Base-by-base conservation (phyloP, 2,797 vertebrate genomes). In the Capromys pilorides region DNA sequence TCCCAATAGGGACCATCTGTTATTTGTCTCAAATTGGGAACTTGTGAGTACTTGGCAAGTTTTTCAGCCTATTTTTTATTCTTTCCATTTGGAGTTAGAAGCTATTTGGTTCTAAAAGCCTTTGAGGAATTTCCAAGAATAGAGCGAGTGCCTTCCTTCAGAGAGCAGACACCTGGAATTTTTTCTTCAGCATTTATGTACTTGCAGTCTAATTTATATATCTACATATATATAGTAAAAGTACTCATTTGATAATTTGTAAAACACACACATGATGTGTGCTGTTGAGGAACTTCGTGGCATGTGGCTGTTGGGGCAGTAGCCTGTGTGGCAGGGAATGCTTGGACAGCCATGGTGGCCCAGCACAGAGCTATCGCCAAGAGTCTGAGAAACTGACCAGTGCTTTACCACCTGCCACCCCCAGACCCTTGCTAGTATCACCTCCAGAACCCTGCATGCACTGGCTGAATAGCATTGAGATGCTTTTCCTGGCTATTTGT, bases 121-220 rank as follows among this genome's bases (percentile, higher is more conserved):
- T 82, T n/a, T 59, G 51, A 64, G 33, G 61, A 96, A 81, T 39
- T 89, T 79, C 90, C 8, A 2, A 94, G 82, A 93, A 93, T 89
- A 94, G 75, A 21, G 73, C 79, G 94, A 94, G 91, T 89, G 87
- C 81, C 82, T 94, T 69, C 96, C 97, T 98, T 97, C 97, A 97
- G 98, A 98, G 97, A 98, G 97, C 97, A 98, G 98, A 98, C 94
- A 94, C 96, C 39, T 95, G 83, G 94, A 94, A 87, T 89, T 97
- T 98, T 94, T 78, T 97, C 97, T 97, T 94, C 96, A 96, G 91
- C 94, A 94, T 97, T 97, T 97, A 71, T 95, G 94, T 97, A 97
- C 92, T 16, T 97, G 94, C 97, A 98, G 97, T 88, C 97, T 98
- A 97, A 95, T 97, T 97, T 97, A 96, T 95, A 93, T 96, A 97